Percentiles rank a stretch among this genome's conserved stretches.
These are phyloP conservation scores for Phaethon lepturus DNA, from an alignment of 2,113 vertebrate species.

Conservation along the genomic window DNA sequence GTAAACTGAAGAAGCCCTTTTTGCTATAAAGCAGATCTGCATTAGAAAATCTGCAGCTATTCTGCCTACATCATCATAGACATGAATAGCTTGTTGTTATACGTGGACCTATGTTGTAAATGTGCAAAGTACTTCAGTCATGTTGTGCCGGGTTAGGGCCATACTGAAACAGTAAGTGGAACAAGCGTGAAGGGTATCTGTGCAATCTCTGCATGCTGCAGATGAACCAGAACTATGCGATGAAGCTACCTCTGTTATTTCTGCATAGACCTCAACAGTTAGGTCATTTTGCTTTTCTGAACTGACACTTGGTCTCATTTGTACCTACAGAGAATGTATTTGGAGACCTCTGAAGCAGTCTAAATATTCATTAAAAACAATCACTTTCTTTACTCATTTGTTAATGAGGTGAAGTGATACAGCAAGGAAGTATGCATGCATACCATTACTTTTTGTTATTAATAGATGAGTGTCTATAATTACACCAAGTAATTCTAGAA, in stretches of 20 bases:
- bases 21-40: neutral
- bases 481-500: neutral
- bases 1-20: neutral
- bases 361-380: neutral
- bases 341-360: neutral
- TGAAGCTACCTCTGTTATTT: neutral
- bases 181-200: rapidly evolving
- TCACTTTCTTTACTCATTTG: neutral
- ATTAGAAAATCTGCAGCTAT: neutral
- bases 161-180: neutral
- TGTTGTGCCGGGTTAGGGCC: neutral
- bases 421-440: neutral
- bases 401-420: neutral
- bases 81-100: neutral
- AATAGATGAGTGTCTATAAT: slow-evolving; percentile 30
- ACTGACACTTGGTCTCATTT: neutral
- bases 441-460: neutral
- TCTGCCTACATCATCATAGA: neutral
- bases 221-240: neutral
- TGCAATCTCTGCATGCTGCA: neutral
- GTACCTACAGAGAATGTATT: neutral
- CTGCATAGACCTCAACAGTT: neutral
- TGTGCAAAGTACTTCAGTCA: rapidly evolving
- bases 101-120: neutral
- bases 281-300: neutral